Conservation (phyloP, 2,113 vertebrate genomes). For the Ciconia stormi region DNA sequence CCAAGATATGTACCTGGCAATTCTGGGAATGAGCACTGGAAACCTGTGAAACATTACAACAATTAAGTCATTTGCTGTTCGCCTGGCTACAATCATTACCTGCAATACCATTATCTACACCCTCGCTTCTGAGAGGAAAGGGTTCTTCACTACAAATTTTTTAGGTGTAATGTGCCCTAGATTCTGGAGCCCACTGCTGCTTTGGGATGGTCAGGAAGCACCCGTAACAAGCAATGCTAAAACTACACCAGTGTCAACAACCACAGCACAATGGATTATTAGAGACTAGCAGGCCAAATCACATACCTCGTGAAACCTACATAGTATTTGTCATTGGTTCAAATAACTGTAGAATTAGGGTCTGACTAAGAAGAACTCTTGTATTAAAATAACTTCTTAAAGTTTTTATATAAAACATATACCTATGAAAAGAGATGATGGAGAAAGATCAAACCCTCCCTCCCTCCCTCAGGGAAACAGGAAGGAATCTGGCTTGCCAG, state of each 20-base stretch:
- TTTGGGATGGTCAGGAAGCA: neutral
- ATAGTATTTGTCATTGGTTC: neutral
- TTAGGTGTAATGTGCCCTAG: neutral
- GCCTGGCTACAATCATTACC: neutral
- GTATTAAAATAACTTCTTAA: neutral
- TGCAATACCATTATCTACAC: neutral
- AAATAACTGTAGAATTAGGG: neutral
- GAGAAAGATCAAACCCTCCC: neutral
- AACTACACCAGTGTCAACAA: neutral
- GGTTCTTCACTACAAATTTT: neutral
- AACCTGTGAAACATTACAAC: neutral
- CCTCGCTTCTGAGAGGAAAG: neutral
- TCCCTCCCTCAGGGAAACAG: neutral
- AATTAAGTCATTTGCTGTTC: neutral
- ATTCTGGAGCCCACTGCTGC: neutral
- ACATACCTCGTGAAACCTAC: neutral
- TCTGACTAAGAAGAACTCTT: neutral
- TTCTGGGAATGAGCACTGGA: neutral
- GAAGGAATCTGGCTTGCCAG: neutral
- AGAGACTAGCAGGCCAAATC: neutral
- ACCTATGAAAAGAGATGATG: neutral
- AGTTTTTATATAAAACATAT: neutral
- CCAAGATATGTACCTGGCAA: neutral
- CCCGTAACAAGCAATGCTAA: rapidly evolving
- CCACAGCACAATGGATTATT: neutral